Evolutionary conservation across 2,797 vertebrate species (phyloP), one percentile per base, ranked within the genome.

Genomic region (Glyptemys insculpta): DNA sequence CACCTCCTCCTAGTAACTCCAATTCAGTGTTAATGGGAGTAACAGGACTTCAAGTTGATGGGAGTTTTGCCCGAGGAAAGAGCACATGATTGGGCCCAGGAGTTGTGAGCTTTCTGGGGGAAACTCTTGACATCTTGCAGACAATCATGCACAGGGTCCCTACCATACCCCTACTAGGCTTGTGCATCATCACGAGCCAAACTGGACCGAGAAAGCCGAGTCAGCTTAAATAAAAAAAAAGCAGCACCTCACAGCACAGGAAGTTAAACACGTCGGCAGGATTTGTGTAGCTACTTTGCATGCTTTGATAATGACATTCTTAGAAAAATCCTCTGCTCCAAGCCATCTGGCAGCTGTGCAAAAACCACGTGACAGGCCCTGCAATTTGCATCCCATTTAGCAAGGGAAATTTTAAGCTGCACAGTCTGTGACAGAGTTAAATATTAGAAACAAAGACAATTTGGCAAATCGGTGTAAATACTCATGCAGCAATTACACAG

Each of bases 281-380:
- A 27, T 23, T 14, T 44, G 5, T 80, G 25, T 41, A 6, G 94
- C 84, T 90, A 29, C 29, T 78, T 52, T 79, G 4, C 82, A 78
- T 87, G 57, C 82, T 94, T 27, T 90, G 92, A 83, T 65, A 94
- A 65, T 81, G 81, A 84, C 79, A 5, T 56, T 59, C 31, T 80
- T 52, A 85, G 83, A 10, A 62, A 62, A 23, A 84, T 86, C 52
- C 81, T 81, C 86, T 91, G 88, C 87, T 94, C 84, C 3, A 5
- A 54, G 59, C 95, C 89, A 81, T 95, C 94, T 94, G 89, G 90
- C 87, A 94, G 80, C 65, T 93, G 93, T 65, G 52, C 37, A 85
- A 92, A 97, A 81, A 49, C n/a, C 57, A 62, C 44, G 21, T 65
- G 62, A 56, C 65, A 93, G 85, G 74, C 29, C 2, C 56, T 65